phyloP scores from a whole-genome alignment of 2,888 invertebrate species.

The Sabatieria punctata region DNA sequence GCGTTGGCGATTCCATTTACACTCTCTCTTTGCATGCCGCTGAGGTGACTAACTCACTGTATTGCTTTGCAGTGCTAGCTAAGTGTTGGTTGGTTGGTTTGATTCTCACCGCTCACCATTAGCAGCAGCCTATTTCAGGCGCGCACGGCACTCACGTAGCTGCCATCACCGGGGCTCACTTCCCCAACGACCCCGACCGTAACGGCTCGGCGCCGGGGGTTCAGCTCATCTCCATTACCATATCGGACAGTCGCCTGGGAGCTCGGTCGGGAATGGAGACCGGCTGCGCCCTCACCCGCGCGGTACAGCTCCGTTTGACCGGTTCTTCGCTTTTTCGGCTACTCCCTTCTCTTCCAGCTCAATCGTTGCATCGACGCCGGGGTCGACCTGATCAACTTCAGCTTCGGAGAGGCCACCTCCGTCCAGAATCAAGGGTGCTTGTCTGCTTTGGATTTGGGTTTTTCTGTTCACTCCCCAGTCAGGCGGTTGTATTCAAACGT shows the following conservation, averaged over 20 bases:
- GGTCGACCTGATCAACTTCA: constrained; percentile 83
- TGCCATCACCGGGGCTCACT: constrained; percentile 78
- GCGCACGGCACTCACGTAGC: constrained; percentile 96
- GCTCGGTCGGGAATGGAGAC: constrained; percentile 97
- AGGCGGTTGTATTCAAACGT: too few species aligned
- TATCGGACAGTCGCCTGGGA: constrained; percentile 63
- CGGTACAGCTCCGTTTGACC: constrained; percentile 57
- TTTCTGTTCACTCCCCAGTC: too few species aligned
- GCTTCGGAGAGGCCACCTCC: constrained; percentile 85
- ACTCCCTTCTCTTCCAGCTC: too few species aligned
- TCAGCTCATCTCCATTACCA: constrained; percentile 71
- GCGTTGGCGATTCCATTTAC: too few species aligned
- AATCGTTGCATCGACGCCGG: constrained; percentile 37
- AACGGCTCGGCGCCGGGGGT: constrained; percentile 95
- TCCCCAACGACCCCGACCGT: constrained; percentile 62
- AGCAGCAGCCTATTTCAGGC: too few species aligned
- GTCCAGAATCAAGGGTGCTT: constrained; percentile 82
- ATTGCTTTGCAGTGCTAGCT: too few species aligned
- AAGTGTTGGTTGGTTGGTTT: too few species aligned
- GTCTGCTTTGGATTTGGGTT: too few species aligned
- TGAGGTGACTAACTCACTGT: too few species aligned
- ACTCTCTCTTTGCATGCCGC: too few species aligned
- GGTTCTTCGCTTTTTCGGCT: not conserved
- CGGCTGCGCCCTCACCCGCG: constrained; percentile 72
- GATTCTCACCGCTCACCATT: too few species aligned